Evolutionary conservation across 2,888 invertebrate species (phyloP).

Genomic region (Hypselothyrea guttata): DNA sequence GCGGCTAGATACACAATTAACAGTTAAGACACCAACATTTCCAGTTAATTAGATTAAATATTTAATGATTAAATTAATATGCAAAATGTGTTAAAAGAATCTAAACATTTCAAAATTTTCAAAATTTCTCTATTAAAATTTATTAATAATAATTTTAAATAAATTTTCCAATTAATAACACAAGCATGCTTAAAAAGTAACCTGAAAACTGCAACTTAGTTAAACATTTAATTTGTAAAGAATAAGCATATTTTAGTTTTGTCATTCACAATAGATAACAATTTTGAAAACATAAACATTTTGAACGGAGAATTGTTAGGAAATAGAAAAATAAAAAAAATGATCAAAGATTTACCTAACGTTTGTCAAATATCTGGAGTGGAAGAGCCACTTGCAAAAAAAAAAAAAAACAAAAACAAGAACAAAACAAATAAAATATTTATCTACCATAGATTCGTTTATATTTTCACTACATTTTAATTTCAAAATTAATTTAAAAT

Average conservation of each 20-base stretch:
- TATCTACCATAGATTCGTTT: too few species aligned
- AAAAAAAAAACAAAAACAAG: too few species aligned
- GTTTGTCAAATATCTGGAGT: too few species aligned
- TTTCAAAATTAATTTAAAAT: too few species aligned
- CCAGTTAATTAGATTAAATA: background rate
- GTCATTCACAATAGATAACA: constrained; percentile 37
- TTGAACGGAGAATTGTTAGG: background rate
- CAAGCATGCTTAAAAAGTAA: background rate
- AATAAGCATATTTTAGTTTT: constrained; percentile 10
- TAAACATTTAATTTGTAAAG: constrained; percentile 25
- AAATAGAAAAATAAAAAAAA: background rate
- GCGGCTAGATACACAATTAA: constrained; percentile 31
- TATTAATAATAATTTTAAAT: background rate
- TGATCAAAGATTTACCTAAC: too few species aligned
- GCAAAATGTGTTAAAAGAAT: background rate
- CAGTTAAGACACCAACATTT: constrained; percentile 34
- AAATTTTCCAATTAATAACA: background rate
- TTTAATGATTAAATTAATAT: background rate
- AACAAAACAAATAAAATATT: too few species aligned
- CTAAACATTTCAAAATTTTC: too few species aligned
- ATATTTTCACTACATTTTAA: too few species aligned
- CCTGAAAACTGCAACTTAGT: constrained; percentile 10
- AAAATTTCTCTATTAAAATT: too few species aligned
- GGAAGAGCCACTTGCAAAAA: too few species aligned
- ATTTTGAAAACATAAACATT: too few species aligned